phyloP scores from a whole-genome alignment of 2,113 vertebrate genomes.

The Candoia aspera region DNA sequence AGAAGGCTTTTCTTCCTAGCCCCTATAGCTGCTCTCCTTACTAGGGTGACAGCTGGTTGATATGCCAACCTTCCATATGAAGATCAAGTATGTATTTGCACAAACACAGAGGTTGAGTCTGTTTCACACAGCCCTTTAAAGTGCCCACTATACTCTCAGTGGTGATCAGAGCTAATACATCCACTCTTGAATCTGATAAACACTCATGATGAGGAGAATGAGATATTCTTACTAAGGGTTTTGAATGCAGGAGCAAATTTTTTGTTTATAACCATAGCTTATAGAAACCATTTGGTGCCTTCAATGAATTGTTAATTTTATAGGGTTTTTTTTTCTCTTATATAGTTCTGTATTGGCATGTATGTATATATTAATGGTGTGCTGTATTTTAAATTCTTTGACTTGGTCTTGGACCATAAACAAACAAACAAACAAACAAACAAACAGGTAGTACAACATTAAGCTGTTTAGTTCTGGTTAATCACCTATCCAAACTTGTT shows the following conservation, averaged over 20 bases:
- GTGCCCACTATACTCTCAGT: background rate
- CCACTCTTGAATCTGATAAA: background rate
- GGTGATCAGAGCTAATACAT: background rate
- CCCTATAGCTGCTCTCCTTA: background rate
- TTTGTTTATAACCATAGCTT: background rate
- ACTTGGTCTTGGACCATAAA: background rate
- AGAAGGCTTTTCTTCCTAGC: background rate
- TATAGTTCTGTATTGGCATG: too few species aligned
- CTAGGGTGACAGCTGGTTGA: background rate
- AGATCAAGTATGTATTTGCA: background rate
- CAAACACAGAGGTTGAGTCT: background rate
- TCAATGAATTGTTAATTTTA: background rate
- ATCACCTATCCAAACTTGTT: background rate
- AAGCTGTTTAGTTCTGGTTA: background rate
- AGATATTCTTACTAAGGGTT: background rate
- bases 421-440: background rate
- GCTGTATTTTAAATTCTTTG: background rate
- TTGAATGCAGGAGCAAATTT: background rate
- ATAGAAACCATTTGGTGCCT: background rate
- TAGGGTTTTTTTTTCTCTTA: too few species aligned
- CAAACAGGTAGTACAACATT: background rate
- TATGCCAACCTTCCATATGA: background rate
- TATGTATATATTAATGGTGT: too few species aligned
- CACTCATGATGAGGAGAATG: background rate
- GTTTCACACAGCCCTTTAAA: background rate